Conservation (phyloP, 2,113 vertebrate genomes). For the Tiliqua scincoides region DNA sequence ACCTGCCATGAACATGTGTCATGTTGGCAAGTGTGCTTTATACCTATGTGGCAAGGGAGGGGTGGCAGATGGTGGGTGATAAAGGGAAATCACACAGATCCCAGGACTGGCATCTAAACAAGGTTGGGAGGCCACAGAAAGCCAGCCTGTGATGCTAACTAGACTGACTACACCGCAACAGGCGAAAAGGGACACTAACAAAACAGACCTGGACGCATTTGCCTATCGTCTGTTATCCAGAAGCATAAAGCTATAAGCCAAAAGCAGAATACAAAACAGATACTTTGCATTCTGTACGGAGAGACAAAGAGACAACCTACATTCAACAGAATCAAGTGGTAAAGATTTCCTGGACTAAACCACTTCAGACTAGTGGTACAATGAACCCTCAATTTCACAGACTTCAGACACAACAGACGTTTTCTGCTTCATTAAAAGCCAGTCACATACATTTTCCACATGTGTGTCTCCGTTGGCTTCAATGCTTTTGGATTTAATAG, state of each 20-base stretch:
- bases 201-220: slow-evolving; percentile 41
- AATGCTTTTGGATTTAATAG: too few species aligned
- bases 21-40: slow-evolving; percentile 6
- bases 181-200: slow-evolving; percentile 45
- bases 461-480: too few species aligned
- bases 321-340: not conserved
- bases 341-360: not conserved
- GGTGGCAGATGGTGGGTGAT: slow-evolving; percentile 39
- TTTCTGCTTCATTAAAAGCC: too few species aligned
- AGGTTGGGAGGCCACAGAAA: slow-evolving; percentile 34
- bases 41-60: slow-evolving; percentile 38
- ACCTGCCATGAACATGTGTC: not conserved
- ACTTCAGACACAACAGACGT: too few species aligned
- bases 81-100: slow-evolving; percentile 42
- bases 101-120: slow-evolving; percentile 22
- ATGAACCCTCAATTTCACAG: too few species aligned
- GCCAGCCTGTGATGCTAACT: not conserved
- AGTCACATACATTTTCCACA: too few species aligned
- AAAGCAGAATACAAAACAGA: slow-evolving; percentile 34
- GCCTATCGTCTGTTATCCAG: slow-evolving; percentile 46
- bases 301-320: not conserved
- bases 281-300: not conserved
- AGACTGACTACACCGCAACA: slow-evolving; percentile 30
- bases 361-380: too few species aligned
- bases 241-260: slow-evolving; percentile 24